Evolutionary conservation across 2,888 invertebrate species (phyloP).

Genomic region (Campaea margaritaria): DNA sequence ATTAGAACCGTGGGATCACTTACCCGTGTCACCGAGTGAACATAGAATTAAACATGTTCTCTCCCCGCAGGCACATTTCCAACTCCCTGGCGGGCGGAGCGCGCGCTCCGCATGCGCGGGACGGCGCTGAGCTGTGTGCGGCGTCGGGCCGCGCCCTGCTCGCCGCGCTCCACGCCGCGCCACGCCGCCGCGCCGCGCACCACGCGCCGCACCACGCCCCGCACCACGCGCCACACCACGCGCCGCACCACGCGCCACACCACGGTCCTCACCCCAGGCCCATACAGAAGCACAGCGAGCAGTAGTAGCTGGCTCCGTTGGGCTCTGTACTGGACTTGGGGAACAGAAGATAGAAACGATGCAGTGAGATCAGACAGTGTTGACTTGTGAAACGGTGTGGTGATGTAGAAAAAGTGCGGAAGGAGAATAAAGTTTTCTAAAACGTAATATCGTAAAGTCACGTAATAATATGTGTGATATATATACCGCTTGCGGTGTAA

Average conservation of each 20-base stretch:
- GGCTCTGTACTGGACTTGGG: too few relatives aligned
- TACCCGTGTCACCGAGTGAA: too few relatives aligned
- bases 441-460: too few relatives aligned
- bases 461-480: too few relatives aligned
- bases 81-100: conserved; percentile 85
- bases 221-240: conserved; percentile 53
- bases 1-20: too few relatives aligned
- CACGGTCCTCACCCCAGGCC: conserved; percentile 35
- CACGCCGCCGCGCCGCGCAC: conserved; percentile 36
- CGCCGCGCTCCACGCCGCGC: conserved; percentile 42
- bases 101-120: conserved; percentile 83
- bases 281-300: conserved; percentile 53
- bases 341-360: too few relatives aligned
- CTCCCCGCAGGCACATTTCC: conserved; percentile 72
- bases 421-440: too few relatives aligned
- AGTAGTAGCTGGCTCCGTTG: conserved; percentile 11
- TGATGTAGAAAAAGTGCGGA: too few relatives aligned
- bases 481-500: too few relatives aligned
- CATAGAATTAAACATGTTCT: not conserved
- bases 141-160: conserved; percentile 63
- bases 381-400: too few relatives aligned
- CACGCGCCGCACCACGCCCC: conserved; percentile 28
- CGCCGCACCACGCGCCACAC: conserved; percentile 24
- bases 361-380: too few relatives aligned
- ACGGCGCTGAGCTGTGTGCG: conserved; percentile 84